Evolutionary conservation across 2,797 vertebrate genomes (phyloP).

Genomic region (Leptoclinus maculatus): DNA sequence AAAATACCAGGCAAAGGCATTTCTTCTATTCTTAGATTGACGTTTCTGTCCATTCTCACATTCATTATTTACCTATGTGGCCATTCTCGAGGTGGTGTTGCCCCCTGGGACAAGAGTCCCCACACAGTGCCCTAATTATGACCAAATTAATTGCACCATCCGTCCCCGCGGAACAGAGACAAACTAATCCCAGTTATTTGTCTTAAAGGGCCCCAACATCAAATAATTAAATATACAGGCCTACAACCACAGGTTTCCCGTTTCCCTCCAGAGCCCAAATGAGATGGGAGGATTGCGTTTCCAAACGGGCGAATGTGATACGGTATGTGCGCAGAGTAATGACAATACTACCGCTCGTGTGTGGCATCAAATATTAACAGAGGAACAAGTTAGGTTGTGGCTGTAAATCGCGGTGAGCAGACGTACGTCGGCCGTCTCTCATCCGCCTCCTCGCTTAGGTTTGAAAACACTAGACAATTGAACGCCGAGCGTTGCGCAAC

Average conservation of each 20-base stretch:
- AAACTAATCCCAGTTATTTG: conserved; percentile 64
- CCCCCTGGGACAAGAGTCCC: conserved; percentile 22
- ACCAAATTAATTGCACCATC: conserved; percentile 56
- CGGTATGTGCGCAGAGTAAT: conserved; percentile 79
- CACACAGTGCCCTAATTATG: conserved; percentile 49
- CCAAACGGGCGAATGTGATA: conserved; percentile 83
- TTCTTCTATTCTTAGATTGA: conserved; percentile 38
- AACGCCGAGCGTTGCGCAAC: conserved; percentile 16
- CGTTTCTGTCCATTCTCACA: conserved; percentile 58
- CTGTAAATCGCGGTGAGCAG: conserved; percentile 68
- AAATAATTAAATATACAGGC: conserved; percentile 78
- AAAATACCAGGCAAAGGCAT: conserved; percentile 23
- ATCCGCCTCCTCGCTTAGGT: not conserved
- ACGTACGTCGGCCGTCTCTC: conserved; percentile 29
- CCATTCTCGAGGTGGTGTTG: conserved; percentile 25
- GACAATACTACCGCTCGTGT: conserved; percentile 81
- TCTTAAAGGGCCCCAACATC: conserved; percentile 41
- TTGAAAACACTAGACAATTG: conserved; percentile 3
- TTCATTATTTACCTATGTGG: conserved; percentile 68
- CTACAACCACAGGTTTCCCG: conserved; percentile 77
- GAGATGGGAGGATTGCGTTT: conserved; percentile 82
- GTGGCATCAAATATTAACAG: conserved; percentile 85
- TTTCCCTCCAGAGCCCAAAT: conserved; percentile 75
- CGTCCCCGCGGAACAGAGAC: conserved; percentile 47
- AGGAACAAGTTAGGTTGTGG: conserved; percentile 81